Evolutionary conservation across 2,113 vertebrate genomes (phyloP).

Genomic region (Ondatra zibethicus): DNA sequence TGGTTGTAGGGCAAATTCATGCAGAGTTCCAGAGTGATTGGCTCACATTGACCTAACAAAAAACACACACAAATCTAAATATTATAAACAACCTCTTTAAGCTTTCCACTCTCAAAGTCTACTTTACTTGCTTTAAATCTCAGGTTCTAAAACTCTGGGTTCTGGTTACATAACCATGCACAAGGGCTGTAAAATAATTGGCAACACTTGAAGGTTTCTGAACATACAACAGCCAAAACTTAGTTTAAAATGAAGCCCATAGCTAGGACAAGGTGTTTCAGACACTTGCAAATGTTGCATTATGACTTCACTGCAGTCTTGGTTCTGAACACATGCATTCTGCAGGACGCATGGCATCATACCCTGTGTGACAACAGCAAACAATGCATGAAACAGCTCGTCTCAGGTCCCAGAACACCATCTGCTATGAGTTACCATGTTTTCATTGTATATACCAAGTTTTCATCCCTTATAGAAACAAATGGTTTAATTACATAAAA

Average conservation of each 20-base stretch:
- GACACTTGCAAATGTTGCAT: neutral
- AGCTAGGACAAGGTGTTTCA: neutral
- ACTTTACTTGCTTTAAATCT: neutral
- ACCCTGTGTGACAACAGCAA: neutral
- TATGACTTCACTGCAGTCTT: neutral
- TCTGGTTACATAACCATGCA: neutral
- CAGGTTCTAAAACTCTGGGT: neutral
- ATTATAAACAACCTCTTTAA: conserved; percentile 33
- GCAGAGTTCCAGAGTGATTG: conserved; percentile 95
- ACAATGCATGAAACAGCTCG: neutral
- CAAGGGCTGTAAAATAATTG: neutral
- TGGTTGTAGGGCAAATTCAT: conserved; percentile 97
- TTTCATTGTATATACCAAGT: too few relatives aligned
- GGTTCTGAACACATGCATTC: neutral
- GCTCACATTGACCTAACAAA: conserved; percentile 91
- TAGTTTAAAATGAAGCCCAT: neutral
- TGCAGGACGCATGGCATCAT: neutral
- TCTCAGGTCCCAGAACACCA: neutral
- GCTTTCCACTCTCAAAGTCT: neutral
- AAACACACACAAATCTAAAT: conserved; percentile 50
- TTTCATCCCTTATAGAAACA: neutral
- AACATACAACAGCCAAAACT: neutral
- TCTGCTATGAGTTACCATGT: neutral
- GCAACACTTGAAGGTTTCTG: neutral
- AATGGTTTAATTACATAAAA: neutral